Base-by-base conservation (phyloP, 2,797 vertebrate species). In the Sebastes itinus region DNA sequence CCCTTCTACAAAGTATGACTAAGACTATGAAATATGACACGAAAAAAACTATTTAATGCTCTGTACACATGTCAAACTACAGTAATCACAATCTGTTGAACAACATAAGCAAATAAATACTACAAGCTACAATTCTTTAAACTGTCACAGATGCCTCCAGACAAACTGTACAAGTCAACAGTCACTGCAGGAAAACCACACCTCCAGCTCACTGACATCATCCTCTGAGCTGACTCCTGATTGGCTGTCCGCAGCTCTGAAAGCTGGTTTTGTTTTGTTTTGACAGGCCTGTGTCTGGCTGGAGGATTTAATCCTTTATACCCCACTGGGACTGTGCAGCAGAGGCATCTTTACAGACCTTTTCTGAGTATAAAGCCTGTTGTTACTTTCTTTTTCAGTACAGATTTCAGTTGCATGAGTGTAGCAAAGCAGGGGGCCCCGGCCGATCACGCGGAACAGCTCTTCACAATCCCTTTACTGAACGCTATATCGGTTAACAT, bases 251-350 rank as follows among this genome's bases (percentile, higher is more conserved):
- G 72, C 63, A 30, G 79, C 82, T 87, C 81, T 90, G 83, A 91
- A 92, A 86, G 91, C 91, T 86, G 83, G 88, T 91, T 90, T 93
- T 92, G 89, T 89, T 72, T 84, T 69, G 82, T 90, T 89, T 92
- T 78, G 85, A 89, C 85, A 85, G 88, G 76, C 73, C 75, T 68
- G 80, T 89, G 92, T 92, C 90, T 89, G 87, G 85, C 88, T 87
- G 69, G 68, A 80, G 92, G 88, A 91, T 89, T 92, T 93, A 91
- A 93, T 88, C 88, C 89, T 85, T 91, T 91, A 77, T 83, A 83
- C 83, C 88, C 89, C 78, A 80, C 84, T 76, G 89, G 83, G 77
- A 79, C 89, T 75, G 66, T 86, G 70, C 61, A 85, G 82, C 88
- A 87, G 77, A 84, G 82, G 90, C 82, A 82, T 91, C 90, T 87